Base-by-base conservation (phyloP, 2,797 vertebrate species). In the Alcedo quadribrachys region DNA sequence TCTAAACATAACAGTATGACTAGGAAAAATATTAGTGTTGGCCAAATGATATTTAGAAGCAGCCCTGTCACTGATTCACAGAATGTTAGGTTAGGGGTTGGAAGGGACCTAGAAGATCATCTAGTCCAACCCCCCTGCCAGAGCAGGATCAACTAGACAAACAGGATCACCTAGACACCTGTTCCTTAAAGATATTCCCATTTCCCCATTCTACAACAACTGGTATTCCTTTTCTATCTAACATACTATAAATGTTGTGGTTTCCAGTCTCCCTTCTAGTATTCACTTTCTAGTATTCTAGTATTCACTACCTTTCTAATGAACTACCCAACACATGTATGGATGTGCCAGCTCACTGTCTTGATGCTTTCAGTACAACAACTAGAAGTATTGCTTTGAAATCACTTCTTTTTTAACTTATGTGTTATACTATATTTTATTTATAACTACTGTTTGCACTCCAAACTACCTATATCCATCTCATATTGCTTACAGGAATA, bases 401-500 rank as follows among this genome's bases (percentile, higher is more conserved):
- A 57, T 76, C 2, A 8, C 12, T 78, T 68, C 3, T 78, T 76
- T 84, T 92, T 89, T 46, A 81, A 76, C 48, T 91, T 89, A 28
- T 13, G 6, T 2, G 2, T 85, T 79, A 61, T 40, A 33, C 60
- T 30, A 55, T 66, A 79, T 74, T 90, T 81, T 95, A 92, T 85
- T 94, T 95, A 81, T 81, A 90, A 77, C 63, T 70, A 66, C 8
- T 5, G 6, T 78, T 89, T 89, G 8, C 51, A 57, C 48, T 81
- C 43, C 48, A 78, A 85, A 16, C 40, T 81, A 37, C 87, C 94
- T 76, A 68, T 32, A 89, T 71, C 8, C 28, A 76, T 87, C 65
- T 93, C 40, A 32, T 70, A 57, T 21, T 93, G n/a, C 74, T 76
- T 85, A 67, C 48, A 85, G 43, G 61, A 92, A 85, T 89, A 77